phyloP scores from a whole-genome alignment of 2,888 invertebrate species.

The Sepioteuthis lessoniana region DNA sequence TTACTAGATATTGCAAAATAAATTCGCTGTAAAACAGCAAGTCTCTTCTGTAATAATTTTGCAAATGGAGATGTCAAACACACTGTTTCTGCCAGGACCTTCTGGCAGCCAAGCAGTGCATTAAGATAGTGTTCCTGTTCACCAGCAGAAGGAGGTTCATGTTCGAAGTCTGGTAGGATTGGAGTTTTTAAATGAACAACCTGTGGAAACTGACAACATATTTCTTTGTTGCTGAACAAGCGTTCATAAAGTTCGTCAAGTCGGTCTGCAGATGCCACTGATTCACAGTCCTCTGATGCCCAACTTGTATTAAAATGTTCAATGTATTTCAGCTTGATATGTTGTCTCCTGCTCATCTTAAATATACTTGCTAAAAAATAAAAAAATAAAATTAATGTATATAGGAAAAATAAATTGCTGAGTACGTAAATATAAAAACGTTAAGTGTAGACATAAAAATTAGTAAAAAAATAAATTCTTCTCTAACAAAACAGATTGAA shows the following conservation, averaged over 20 bases:
- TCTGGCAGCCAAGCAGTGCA: slow-evolving; percentile 78
- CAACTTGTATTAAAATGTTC: slow-evolving; percentile 80
- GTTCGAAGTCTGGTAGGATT: slow-evolving; percentile 78
- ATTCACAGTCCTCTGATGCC: slow-evolving; percentile 79
- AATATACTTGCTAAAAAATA: slow-evolving; percentile 15
- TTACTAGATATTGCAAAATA: slow-evolving; percentile 79
- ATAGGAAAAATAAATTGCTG: not conserved
- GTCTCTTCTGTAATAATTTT: slow-evolving; percentile 78
- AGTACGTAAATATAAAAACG: not conserved
- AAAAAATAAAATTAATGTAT: not conserved
- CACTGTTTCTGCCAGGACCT: slow-evolving; percentile 78
- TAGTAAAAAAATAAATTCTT: not conserved
- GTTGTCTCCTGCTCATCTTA: slow-evolving; percentile 52
- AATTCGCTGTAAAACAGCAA: slow-evolving; percentile 79
- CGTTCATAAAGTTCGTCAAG: slow-evolving; percentile 78
- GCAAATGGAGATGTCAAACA: slow-evolving; percentile 80
- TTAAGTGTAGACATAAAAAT: not conserved
- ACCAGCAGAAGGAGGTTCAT: slow-evolving; percentile 75
- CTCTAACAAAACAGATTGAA: too few relatives aligned
- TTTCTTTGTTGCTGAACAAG: slow-evolving; percentile 77
- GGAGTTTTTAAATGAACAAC: slow-evolving; percentile 73
- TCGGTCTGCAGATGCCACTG: slow-evolving; percentile 78
- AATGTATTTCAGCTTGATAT: slow-evolving; percentile 77
- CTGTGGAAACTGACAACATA: slow-evolving; percentile 67
- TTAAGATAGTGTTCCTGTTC: slow-evolving; percentile 79